Conservation (phyloP, 2,888 invertebrate genomes). For the Drosophila vallismaia region DNA sequence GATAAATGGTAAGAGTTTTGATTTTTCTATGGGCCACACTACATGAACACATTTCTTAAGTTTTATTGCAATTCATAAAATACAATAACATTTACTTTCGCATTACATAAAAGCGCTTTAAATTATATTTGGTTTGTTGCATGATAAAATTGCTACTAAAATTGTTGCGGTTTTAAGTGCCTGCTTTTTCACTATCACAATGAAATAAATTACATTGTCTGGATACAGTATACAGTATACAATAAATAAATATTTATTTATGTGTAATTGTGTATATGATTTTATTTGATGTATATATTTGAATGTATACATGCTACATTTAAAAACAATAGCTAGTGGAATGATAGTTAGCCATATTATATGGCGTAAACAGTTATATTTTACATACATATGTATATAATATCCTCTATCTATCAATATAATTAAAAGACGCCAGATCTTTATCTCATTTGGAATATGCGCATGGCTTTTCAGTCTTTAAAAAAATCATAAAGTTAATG, state of each 20-base stretch:
- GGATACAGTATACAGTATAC: constrained; percentile 44
- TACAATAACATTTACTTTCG: constrained; percentile 70
- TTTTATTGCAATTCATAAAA: constrained; percentile 71
- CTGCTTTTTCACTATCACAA: constrained; percentile 66
- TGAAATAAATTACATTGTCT: constrained; percentile 65
- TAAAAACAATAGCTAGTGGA: constrained; percentile 68
- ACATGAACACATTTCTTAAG: constrained; percentile 70
- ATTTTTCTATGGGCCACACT: constrained; percentile 45
- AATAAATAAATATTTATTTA: constrained; percentile 31
- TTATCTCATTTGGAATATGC: constrained; percentile 54
- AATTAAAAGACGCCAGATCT: constrained; percentile 60
- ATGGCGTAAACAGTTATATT: constrained; percentile 35
- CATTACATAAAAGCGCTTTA: constrained; percentile 68
- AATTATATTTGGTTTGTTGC: constrained; percentile 38
- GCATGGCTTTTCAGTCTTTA: constrained; percentile 71
- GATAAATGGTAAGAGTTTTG: neutral
- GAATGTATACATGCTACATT: constrained; percentile 25
- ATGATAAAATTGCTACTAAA: constrained; percentile 53
- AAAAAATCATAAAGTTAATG: constrained; percentile 63
- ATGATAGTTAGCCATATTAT: constrained; percentile 48
- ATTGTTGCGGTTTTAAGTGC: constrained; percentile 59
- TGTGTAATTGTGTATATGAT: neutral
- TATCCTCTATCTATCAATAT: constrained; percentile 46
- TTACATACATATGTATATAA: constrained; percentile 30
- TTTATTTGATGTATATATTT: neutral